Evolutionary conservation across 2,888 invertebrate species (phyloP), one percentile per base, ranked within the genome.

Genomic region (Rugalucina vietnamica): DNA sequence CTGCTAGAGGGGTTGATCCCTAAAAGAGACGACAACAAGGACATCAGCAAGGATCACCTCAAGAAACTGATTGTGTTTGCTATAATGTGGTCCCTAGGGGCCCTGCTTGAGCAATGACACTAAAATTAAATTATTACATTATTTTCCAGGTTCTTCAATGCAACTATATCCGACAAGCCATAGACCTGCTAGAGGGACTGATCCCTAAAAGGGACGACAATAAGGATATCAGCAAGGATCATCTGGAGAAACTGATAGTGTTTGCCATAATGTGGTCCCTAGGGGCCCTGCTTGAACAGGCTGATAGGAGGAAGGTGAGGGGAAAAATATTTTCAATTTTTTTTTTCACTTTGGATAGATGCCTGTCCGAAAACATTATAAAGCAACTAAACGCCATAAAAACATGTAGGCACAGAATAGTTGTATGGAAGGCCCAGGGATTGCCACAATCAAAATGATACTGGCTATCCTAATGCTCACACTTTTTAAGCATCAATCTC

Each of bases 241-340:
- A 98, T 95, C 95, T 99, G 76, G 96, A 97, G 85, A 97, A 97
- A 90, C 96, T 98, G 74, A 99, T 98, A 93, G 96, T 98, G 4
- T 99, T 99, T 94, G 96, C 97, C 39, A 95, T 99, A 79, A 96
- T 98, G 91, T 99, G 99, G 99, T 97, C 98, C 12, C 96, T 98
- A 89, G 99, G 99, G 32, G 98, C 98, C 0, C 96, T 98, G 86
- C 95, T 99, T 39, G 98, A 98, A 95, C 96, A 97, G 12, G 96
- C 96, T 0, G 98, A 99, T 95, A 96, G 99, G 92, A 92, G 96
- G 54, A 97, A 97, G 94, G 97, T 97, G 93, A 2, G 77, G n/a
- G n/a, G n/a, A n/a, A n/a, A n/a, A n/a, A n/a, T n/a, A n/a, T n/a
- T n/a, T n/a, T n/a, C n/a, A n/a, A n/a, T n/a, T n/a, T n/a, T n/a